Evolutionary conservation across 2,113 vertebrate genomes (phyloP).

Genomic region (Notarius quadriscutis): DNA sequence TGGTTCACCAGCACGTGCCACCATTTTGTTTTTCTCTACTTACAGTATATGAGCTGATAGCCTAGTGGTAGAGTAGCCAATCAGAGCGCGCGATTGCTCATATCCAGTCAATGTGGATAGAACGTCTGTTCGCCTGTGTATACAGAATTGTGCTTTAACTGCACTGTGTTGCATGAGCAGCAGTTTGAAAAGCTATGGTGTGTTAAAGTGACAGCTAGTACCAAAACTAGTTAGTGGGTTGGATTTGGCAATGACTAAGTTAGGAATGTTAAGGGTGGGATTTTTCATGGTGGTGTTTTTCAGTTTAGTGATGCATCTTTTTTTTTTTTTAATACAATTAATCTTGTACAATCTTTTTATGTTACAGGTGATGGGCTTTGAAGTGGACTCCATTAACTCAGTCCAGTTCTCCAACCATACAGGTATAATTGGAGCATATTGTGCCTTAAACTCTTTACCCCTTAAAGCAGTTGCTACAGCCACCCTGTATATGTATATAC

Average conservation of each 20-base stretch:
- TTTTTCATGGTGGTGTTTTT: not conserved
- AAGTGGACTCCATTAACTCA: slow-evolving; percentile 95
- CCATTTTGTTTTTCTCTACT: no score
- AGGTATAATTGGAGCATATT: slow-evolving; percentile 69
- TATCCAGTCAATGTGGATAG: no score
- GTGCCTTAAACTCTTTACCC: no score
- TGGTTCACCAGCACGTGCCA: no score
- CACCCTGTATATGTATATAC: no score
- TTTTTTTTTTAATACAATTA: not conserved
- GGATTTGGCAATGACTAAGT: not conserved
- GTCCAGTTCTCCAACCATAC: slow-evolving; percentile 99
- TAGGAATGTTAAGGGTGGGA: not conserved
- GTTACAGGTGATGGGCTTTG: slow-evolving; percentile 91
- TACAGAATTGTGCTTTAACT: not conserved
- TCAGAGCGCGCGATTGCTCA: no score
- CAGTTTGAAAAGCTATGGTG: not conserved
- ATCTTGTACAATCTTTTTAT: slow-evolving; percentile 16
- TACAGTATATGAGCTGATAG: no score
- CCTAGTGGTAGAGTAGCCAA: no score
- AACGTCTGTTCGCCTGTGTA: not conserved
- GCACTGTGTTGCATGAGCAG: not conserved
- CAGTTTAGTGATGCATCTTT: not conserved
- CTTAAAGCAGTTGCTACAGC: no score
- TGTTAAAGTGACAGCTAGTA: not conserved
- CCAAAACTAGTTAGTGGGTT: not conserved